These are phyloP conservation scores for crab-eating macaque (Macaca fascicularis) DNA, from an alignment of 2,113 vertebrate genomes.

Conservation along the genomic window T2T-MFA8v1.1 NC_088375.1:67676001-67676500, in stretches of 20 bases:
- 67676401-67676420: not conserved
- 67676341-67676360: not conserved
- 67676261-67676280: not conserved
- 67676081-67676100: not conserved
- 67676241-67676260: not conserved
- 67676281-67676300: not conserved
- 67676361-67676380: not conserved
- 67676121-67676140: not conserved
- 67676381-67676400: not conserved
- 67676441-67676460: not conserved
- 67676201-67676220: not conserved
- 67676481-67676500: not conserved
- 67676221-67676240: not conserved
- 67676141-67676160: not conserved
- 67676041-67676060: not conserved
- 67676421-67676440: not conserved
- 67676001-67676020: not conserved
- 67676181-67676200: not conserved
- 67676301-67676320: not conserved
- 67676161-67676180: not conserved
- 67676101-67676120: not conserved
- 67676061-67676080: not conserved
- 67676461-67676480: not conserved
- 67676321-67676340: not conserved
- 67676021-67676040: not conserved